Evolutionary conservation across 2,888 invertebrate species (phyloP).

Genomic region (Pimpla rufipes): DNA sequence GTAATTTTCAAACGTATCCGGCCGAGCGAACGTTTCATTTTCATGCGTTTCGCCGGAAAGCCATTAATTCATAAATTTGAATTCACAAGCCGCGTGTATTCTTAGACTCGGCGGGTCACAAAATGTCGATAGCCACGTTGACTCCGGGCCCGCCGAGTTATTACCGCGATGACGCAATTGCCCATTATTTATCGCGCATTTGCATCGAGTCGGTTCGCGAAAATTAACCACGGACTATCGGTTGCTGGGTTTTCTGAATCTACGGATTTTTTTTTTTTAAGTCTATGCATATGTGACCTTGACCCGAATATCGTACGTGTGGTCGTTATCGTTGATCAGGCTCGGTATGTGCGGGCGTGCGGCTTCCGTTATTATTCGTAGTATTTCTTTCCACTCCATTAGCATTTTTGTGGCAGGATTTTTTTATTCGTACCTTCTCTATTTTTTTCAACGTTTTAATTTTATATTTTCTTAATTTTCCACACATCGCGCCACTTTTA

Average conservation of each 20-base stretch:
- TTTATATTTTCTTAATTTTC: no score
- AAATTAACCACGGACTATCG: constrained; percentile 36
- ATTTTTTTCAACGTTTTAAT: no score
- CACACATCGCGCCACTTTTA: no score
- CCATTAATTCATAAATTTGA: constrained; percentile 32
- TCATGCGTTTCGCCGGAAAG: constrained; percentile 34
- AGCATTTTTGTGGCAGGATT: no score
- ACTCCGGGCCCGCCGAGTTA: neutral
- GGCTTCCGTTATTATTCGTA: no score
- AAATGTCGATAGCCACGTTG: constrained; percentile 26
- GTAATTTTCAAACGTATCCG: neutral
- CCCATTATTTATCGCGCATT: constrained; percentile 25
- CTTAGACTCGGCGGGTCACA: neutral
- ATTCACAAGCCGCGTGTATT: constrained; percentile 14
- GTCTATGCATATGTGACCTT: constrained; percentile 5
- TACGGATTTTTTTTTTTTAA: neutral
- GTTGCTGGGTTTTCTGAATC: constrained; percentile 17
- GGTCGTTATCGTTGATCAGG: no score
- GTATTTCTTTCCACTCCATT: no score
- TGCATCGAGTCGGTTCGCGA: constrained; percentile 20
- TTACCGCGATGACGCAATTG: constrained; percentile 22
- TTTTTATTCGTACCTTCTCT: no score
- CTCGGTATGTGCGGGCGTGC: no score
- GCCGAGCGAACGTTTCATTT: neutral
- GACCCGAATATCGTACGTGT: no score